These are phyloP conservation scores for Hippocampus comes DNA, from an alignment of 2,113 vertebrate species.

Conservation along the genomic window DNA sequence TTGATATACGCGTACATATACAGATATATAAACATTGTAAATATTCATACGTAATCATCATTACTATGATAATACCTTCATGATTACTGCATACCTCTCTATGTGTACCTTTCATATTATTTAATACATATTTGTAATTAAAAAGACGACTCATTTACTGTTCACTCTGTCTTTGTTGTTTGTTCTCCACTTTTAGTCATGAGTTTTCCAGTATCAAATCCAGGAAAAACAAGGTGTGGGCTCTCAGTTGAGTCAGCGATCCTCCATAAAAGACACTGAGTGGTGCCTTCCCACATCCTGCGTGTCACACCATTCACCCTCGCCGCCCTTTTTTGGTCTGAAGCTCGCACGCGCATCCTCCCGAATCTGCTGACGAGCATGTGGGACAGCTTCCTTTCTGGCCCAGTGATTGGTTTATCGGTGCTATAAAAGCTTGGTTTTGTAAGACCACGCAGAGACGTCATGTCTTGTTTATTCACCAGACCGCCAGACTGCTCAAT, in stretches of 20 bases:
- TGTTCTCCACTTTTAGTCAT: background rate
- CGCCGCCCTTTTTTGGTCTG: conserved; percentile 21
- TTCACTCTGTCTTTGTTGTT: conserved; percentile 1
- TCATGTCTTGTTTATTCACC: conserved; percentile 25
- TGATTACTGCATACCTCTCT: conserved; percentile 41
- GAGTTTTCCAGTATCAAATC: conserved; percentile 6
- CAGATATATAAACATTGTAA: conserved; percentile 50
- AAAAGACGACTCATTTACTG: conserved; percentile 26
- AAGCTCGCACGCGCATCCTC: conserved; percentile 25
- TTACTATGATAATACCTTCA: conserved; percentile 65
- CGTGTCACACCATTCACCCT: conserved; percentile 25
- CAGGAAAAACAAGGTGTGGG: background rate
- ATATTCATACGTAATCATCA: conserved; percentile 69
- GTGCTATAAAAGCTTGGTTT: conserved; percentile 28
- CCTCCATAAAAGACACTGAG: conserved; percentile 22
- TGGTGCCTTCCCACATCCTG: conserved; percentile 50
- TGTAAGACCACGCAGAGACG: conserved; percentile 34
- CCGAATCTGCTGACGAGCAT: conserved; percentile 49
- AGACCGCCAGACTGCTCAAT: conserved; percentile 15
- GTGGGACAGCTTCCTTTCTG: conserved; percentile 47
- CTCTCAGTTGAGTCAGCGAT: conserved; percentile 33
- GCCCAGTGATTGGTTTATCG: conserved; percentile 18
- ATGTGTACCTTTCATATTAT: conserved; percentile 72
- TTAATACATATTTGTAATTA: conserved; percentile 80
- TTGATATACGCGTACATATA: conserved; percentile 21